Conservation (phyloP, 1,140 invertebrate species). For the Drosophila azteca region DNA sequence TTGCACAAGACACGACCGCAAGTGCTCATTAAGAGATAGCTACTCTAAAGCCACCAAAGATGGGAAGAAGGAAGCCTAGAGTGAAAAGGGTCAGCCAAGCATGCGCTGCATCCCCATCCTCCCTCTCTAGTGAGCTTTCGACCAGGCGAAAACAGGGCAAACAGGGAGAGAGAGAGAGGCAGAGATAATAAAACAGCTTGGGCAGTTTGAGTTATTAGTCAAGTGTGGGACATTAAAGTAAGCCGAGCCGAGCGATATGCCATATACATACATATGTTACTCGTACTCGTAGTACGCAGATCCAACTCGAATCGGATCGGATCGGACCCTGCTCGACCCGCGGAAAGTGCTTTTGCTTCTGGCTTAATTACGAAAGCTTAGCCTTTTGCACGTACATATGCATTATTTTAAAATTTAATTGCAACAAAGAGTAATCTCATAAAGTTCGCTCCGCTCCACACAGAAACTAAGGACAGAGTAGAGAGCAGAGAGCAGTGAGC, state of each 20-base stretch:
- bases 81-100: slow-evolving; percentile 11
- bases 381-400: slow-evolving; percentile 56
- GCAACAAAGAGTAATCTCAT: slow-evolving; percentile 54
- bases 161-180: slow-evolving; percentile 12
- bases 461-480: too few relatives aligned
- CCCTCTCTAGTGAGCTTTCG: background rate
- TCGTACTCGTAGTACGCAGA: background rate
- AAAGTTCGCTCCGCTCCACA: slow-evolving; percentile 26
- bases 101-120: slow-evolving; percentile 3
- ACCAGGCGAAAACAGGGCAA: slow-evolving; percentile 36
- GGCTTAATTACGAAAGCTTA: slow-evolving; percentile 47
- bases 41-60: slow-evolving; percentile 4
- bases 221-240: slow-evolving; percentile 43
- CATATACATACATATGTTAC: background rate
- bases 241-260: slow-evolving; percentile 9
- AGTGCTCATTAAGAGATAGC: slow-evolving; percentile 56
- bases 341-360: slow-evolving; percentile 20
- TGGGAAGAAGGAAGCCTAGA: too few relatives aligned
- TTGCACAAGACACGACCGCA: slow-evolving; percentile 60
- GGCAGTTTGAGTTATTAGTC: slow-evolving; percentile 56
- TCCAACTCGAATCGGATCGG: slow-evolving; percentile 38
- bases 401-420: slow-evolving; percentile 76
- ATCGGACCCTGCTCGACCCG: slow-evolving; percentile 27
- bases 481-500: background rate
- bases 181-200: slow-evolving; percentile 46